Evolutionary conservation across 2,797 vertebrate species (phyloP), one percentile per base, ranked within the genome.

Genomic region (Brachyrhaphis roseni): DNA sequence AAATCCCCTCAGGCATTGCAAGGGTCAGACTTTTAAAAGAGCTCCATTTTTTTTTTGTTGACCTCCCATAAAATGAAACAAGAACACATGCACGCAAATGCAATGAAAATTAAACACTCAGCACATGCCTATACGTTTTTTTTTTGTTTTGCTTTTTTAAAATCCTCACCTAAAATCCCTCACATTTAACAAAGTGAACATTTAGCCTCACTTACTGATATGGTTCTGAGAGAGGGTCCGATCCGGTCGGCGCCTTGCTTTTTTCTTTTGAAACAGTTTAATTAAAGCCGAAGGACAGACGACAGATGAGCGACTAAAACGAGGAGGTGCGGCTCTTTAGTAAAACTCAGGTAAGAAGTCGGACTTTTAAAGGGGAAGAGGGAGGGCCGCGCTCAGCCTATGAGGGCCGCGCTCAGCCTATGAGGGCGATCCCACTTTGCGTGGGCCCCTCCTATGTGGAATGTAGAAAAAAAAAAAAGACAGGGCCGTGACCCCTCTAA

Each of bases 301-400:
- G 72, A 82, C 41, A 43, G 71, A 78, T 34, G 72, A 80, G 78
- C 74, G 43, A 55, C 55, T 31, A 79, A 46, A 41, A 62, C 26
- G 53, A 83, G 74, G 49, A 82, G 89, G 77, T 64, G 77, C 39
- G 62, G 73, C 74, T 80, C 81, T 94, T 94, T 92, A 88, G 82
- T 89, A 82, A n/a, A 59, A 87, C 80, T 88, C 91, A 94, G 94
- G 93, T 95, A 83, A 91, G 86, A 80, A 31, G 57, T 70, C 45
- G 77, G 73, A 82, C 83, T 94, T 95, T 95, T 94, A 95, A 95
- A 95, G 93, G 75, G 43, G 64, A 78, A 78, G 87, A 88, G 92
- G 96, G 93, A 92, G 95, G 93, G 71, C 90, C 88, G 80, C 45
- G 49, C n/a, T 68, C 23, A 20, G 79, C 96, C 96, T 96, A 96